Conservation (phyloP, 2,888 invertebrate species). For the Mythimna albipuncta region DNA sequence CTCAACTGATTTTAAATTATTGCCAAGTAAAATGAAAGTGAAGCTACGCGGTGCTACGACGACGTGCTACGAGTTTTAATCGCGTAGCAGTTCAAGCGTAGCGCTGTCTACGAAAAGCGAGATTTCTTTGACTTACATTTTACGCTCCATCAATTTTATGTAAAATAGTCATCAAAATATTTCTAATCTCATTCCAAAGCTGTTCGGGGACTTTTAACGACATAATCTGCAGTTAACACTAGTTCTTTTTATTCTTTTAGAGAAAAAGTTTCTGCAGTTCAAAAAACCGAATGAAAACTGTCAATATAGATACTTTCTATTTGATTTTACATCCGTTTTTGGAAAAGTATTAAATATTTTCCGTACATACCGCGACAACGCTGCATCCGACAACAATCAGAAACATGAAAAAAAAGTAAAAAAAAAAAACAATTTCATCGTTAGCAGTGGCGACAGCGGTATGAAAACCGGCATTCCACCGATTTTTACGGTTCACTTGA, state of each 20-base stretch:
- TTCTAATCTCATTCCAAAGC: conserved; percentile 19
- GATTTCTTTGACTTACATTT: conserved; percentile 31
- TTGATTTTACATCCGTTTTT: conserved; percentile 1
- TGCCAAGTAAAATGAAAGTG: conserved; percentile 15
- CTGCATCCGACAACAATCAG: conserved; percentile 26
- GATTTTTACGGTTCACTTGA: conserved; percentile 80
- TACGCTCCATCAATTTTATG: conserved; percentile 34
- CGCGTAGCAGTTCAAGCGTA: conserved; percentile 52
- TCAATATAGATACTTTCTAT: background rate
- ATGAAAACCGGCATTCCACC: conserved; percentile 75
- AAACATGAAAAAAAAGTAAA: conserved; percentile 19
- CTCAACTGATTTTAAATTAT: background rate
- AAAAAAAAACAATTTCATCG: conserved; percentile 46
- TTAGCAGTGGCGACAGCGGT: conserved; percentile 31
- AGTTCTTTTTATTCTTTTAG: background rate
- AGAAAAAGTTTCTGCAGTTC: background rate
- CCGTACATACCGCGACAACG: background rate
- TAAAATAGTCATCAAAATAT: conserved; percentile 30
- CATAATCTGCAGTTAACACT: background rate
- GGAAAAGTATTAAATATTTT: conserved; percentile 16
- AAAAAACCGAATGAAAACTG: background rate
- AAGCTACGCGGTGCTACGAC: conserved; percentile 42
- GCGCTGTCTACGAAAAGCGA: conserved; percentile 45
- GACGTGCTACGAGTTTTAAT: conserved; percentile 59
- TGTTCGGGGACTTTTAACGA: background rate